Evolutionary conservation across 2,113 vertebrate species (phyloP).

Genomic region (Natator depressus): DNA sequence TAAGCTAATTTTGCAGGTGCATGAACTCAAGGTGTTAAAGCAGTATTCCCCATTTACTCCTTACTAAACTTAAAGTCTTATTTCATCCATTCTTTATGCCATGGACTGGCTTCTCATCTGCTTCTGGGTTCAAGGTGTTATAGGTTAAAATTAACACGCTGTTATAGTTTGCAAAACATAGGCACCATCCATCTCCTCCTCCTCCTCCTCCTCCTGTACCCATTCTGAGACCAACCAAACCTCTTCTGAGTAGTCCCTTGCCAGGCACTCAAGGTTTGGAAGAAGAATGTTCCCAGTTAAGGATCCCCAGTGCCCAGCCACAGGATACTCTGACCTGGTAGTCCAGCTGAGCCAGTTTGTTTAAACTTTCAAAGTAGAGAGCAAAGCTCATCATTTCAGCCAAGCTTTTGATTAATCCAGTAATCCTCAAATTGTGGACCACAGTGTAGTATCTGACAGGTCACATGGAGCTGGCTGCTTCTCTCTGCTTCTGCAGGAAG

Average conservation of each 20-base stretch:
- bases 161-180: not conserved
- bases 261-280: not conserved
- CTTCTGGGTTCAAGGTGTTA: not conserved
- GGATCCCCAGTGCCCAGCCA: not conserved
- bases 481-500: conserved; percentile 37
- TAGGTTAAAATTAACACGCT: too few relatives aligned
- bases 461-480: conserved; percentile 38
- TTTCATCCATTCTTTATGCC: not conserved
- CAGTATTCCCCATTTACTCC: not conserved
- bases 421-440: not conserved
- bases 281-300: not conserved
- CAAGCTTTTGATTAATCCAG: not conserved
- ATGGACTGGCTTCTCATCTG: not conserved
- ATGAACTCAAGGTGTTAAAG: not conserved
- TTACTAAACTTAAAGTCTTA: not conserved
- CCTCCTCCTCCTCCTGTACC: not conserved
- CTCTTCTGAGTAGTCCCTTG: not conserved
- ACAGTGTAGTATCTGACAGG: conserved; percentile 5
- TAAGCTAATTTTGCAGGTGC: not conserved
- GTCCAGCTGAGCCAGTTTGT: rapidly evolving
- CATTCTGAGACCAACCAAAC: not conserved
- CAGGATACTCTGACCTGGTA: rapidly evolving
- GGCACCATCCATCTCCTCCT: not conserved
- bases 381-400: conserved; percentile 55
- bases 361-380: not conserved